These are phyloP conservation scores for Chrysolina oricalcia DNA, from an alignment of 2,888 invertebrate species.

Conservation along the genomic window DNA sequence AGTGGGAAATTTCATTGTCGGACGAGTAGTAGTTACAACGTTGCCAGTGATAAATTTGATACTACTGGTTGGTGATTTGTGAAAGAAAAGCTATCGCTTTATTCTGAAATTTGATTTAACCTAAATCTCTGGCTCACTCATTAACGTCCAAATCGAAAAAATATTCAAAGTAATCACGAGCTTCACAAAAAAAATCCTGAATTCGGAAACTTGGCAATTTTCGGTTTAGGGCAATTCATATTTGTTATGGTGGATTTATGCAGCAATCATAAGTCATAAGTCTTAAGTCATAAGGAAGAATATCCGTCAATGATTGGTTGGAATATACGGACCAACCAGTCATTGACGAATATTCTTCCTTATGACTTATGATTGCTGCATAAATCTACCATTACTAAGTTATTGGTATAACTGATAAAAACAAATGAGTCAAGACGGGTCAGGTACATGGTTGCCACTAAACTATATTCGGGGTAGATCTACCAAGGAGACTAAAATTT, in stretches of 20 bases:
- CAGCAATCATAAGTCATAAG: no score
- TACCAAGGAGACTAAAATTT: no score
- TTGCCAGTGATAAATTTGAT: constrained; percentile 53
- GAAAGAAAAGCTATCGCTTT: not conserved
- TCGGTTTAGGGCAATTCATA: not conserved
- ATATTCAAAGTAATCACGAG: not conserved
- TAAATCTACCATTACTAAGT: no score
- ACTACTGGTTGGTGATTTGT: constrained; percentile 13
- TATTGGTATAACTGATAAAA: constrained; percentile 21
- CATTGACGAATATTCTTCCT: no score
- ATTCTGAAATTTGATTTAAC: not conserved
- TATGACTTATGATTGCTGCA: no score
- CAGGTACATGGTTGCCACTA: no score
- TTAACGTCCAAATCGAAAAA: not conserved
- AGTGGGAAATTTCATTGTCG: constrained; percentile 55
- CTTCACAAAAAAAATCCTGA: not conserved
- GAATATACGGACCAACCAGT: no score
- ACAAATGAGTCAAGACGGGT: not conserved
- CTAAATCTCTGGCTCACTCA: not conserved
- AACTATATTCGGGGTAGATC: no score
- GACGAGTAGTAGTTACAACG: constrained; percentile 62
- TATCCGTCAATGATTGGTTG: no score
- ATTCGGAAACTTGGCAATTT: constrained; percentile 15
- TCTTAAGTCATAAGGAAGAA: no score
- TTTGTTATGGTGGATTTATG: no score